Base-by-base conservation (phyloP, 2,113 vertebrate genomes). In the Poeciliopsis occidentalis region DNA sequence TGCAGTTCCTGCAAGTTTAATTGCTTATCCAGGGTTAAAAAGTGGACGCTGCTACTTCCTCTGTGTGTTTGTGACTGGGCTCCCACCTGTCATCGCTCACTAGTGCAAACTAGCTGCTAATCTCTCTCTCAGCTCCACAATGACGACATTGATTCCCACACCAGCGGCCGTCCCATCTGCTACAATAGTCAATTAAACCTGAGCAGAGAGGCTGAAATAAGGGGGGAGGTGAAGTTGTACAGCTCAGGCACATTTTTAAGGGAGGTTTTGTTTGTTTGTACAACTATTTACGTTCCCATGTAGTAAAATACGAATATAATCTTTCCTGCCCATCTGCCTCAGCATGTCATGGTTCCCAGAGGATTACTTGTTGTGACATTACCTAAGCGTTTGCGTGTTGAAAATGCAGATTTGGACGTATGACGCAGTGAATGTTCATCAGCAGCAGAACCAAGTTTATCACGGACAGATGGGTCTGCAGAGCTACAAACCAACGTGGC, bases 81-180 rank as follows among this genome's bases (percentile, higher is more conserved):
- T 64, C 84, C 87, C 92, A 92, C 91, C 91, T 92, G 91, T 88
- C 87, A 82, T 90, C 80, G 66, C 78, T 91, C 87, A 83, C 86
- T 83, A 76, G 71, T 76, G 85, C 88, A 93, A 92, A 93, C 90
- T 78, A 89, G 86, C 93, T 88, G 82, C 88, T 94, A 92, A 93
- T 95, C 93, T 92, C 77, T 82, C 68, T 70, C 79, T 81, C 85
- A 76, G 76, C 82, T 81, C 80, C 75, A 92, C 90, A 94, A 91
- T 92, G 85, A 87, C 83, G 90, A 89, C 89, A 92, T 92, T 91
- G 91, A 94, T 90, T 87, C 84, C 75, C 72, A 76, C 73, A 80
- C 83, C 69, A 77, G 85, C 69, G 31, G 63, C 82, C 75, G 66
- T 44, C 85, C 87, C 85, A 88, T 86, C 87, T 90, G 79, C 85